phyloP scores from a whole-genome alignment of 2,888 invertebrate genomes.

The Zygothrica quintamaculata region DNA sequence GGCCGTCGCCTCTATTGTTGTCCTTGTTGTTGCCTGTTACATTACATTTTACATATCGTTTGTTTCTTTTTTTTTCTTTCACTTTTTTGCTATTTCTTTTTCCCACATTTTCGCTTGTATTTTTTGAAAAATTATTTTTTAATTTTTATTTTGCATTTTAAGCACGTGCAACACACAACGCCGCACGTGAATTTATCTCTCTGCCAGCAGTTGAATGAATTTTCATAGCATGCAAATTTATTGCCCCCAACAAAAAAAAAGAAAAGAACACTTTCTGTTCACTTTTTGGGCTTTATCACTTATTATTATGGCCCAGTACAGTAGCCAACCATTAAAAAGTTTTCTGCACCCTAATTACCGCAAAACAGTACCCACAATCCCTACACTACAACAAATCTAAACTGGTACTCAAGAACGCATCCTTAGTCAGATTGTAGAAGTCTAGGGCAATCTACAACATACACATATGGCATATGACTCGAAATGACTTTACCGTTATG shows the following conservation, averaged over 20 bases:
- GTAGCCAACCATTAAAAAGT: conserved; percentile 53
- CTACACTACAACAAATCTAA: too few species aligned
- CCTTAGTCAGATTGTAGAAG: neutral
- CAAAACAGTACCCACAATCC: conserved; percentile 1
- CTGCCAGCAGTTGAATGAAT: conserved; percentile 60
- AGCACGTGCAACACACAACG: conserved; percentile 46
- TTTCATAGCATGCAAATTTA: conserved; percentile 61
- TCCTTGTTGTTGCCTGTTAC: conserved; percentile 35
- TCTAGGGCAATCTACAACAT: conserved; percentile 30
- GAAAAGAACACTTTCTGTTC: conserved; percentile 22
- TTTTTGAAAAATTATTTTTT: conserved; percentile 37
- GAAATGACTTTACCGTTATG: conserved; percentile 46
- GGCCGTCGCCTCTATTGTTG: conserved; percentile 56
- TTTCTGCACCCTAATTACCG: conserved; percentile 46
- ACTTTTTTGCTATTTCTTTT: neutral
- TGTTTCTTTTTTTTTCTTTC: conserved; percentile 7
- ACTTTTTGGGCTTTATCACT: conserved; percentile 45
- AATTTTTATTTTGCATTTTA: conserved; percentile 52
- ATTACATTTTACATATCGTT: conserved; percentile 53
- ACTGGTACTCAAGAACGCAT: neutral
- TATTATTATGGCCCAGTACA: conserved; percentile 37
- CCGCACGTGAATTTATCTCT: conserved; percentile 59
- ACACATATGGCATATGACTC: conserved; percentile 60
- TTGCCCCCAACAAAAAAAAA: too few species aligned
- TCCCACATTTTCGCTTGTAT: conserved; percentile 1